A percentile compares a stretch with the other conserved stretches of the same genome.
These are phyloP conservation scores for Camponotus floridanus DNA, from an alignment of 1,140 invertebrate genomes.

Conservation along the genomic window DNA sequence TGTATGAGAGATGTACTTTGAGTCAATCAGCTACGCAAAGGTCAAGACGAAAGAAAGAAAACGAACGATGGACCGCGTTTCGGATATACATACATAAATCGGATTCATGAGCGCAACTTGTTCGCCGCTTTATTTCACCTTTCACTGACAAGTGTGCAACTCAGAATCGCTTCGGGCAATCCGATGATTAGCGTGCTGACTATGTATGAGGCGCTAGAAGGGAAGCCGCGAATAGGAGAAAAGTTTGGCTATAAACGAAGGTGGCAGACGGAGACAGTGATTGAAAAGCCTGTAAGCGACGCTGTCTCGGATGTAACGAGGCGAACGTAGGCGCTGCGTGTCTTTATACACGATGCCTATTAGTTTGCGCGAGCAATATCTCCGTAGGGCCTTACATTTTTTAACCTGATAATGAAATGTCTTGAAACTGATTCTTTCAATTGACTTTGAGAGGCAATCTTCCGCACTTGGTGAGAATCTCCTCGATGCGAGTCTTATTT, in stretches of 20 bases:
- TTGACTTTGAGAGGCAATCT: conserved; percentile 39
- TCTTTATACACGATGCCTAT: conserved; percentile 51
- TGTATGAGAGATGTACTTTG: neutral
- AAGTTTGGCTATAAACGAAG: conserved; percentile 58
- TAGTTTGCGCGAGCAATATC: conserved; percentile 50
- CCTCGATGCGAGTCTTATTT: neutral
- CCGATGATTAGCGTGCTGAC: conserved; percentile 61
- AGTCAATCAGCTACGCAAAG: neutral
- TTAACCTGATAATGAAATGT: conserved; percentile 56
- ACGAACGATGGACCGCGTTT: conserved; percentile 37
- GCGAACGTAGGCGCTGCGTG: conserved; percentile 36
- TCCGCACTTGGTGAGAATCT: neutral
- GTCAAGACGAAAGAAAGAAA: conserved; percentile 28
- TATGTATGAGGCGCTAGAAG: conserved; percentile 61
- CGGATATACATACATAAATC: conserved; percentile 36
- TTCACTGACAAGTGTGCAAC: conserved; percentile 59
- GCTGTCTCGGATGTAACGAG: conserved; percentile 53
- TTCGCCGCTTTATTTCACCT: conserved; percentile 58
- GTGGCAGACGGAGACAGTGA: conserved; percentile 62
- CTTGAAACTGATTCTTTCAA: conserved; percentile 52
- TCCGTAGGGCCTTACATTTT: conserved; percentile 14
- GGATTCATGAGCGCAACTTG: conserved; percentile 51
- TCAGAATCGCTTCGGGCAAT: conserved; percentile 28
- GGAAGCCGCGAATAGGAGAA: conserved; percentile 53
- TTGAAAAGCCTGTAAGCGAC: conserved; percentile 64